Base-by-base conservation (phyloP, 2,888 invertebrate species). In the Brenthis hecate region DNA sequence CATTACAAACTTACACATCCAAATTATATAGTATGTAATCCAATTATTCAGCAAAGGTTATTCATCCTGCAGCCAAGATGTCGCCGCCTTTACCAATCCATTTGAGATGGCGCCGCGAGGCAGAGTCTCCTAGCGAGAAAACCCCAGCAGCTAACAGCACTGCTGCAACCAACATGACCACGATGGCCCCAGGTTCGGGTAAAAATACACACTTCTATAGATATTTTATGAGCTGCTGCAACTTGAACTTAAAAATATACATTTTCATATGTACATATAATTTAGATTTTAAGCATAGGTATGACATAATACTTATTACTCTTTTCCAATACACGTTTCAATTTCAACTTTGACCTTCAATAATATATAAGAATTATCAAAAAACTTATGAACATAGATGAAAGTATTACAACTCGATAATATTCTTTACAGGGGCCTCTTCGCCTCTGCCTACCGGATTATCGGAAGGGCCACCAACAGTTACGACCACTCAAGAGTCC, bases 81-180 rank as follows among this genome's bases (percentile, higher is more conserved):
- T 88, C 92, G 78, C 90, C 91, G 72, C 80, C 86, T 66, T 80
- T 86, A 72, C 84, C 80, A 74, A 77, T 83, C 66, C 78, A 86
- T 81, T 85, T 89, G 80, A 88, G 93, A 84, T 88, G 89, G 89
- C 91, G 86, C 82, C 91, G 88, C 74, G 85, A 91, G 65, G 80
- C 79, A 67, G 78, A 76, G 56, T 79, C 77, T 43, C 67, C 75
- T 65, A 60, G 68, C 57, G 72, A 76, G 61, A 83, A 82, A 43
- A 28, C 36, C 8, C 13, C 61, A n/a, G 62, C 56, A 28, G 32
- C 47, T 13, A 6, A 48, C 53, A 70, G 51, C 53, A 47, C 23
- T 23, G 65, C 68, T n/a, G 47, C 28, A 13, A 19, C 65, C 14
- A 63, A 54, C 23, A 63, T 56, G 19, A 68, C 32, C 61, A 60